Base-by-base conservation (phyloP, 2,888 invertebrate species). In the Phymatocera aterrima region DNA sequence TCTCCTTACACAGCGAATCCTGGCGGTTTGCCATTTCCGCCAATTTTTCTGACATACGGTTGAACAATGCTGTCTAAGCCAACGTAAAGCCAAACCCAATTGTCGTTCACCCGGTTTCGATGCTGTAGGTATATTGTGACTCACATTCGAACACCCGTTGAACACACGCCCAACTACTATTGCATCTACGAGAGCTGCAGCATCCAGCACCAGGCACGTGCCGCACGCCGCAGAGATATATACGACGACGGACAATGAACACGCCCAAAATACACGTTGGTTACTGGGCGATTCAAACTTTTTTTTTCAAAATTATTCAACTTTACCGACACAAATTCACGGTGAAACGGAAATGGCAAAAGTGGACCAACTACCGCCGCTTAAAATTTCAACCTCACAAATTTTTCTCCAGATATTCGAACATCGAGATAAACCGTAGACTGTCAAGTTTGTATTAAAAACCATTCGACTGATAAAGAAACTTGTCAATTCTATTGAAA, bases 121-220 rank as follows among this genome's bases (percentile, higher is more conserved):
- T n/a, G n/a, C n/a, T n/a, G n/a, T n/a, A n/a, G n/a, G n/a, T n/a
- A n/a, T n/a, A 54, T 8, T 28, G 21, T 68, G 43, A 43, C 68
- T 68, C 68, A 68, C 46, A 34, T 43, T n/a, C n/a, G 46, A 68
- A 24, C 68, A 24, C 68, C 68, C 46, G 68, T 28, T 5, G 68
- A 46, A 46, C 46, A 57, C 24, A 28, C 57, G 10, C 12, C 24
- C 28, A 54, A 21, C 37, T 37, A 37, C 34, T 64, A 37, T 18
- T 18, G 51, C 18, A 51, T 24, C 15, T n/a, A 46, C 68, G 31
- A 28, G 43, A 68, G 5, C 46, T 28, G 68, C 68, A 68, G 40
- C 68, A 68, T 43, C 68, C 43, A 46, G 68, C 61, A 37, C 61
- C n/a, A 37, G 18, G 31, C 24, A 60, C 31, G 60, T 60, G 31